A percentile compares a stretch with the other conserved stretches of the same genome.
phyloP scores from a whole-genome alignment of 2,113 vertebrate species.

The Dromas ardeola region DNA sequence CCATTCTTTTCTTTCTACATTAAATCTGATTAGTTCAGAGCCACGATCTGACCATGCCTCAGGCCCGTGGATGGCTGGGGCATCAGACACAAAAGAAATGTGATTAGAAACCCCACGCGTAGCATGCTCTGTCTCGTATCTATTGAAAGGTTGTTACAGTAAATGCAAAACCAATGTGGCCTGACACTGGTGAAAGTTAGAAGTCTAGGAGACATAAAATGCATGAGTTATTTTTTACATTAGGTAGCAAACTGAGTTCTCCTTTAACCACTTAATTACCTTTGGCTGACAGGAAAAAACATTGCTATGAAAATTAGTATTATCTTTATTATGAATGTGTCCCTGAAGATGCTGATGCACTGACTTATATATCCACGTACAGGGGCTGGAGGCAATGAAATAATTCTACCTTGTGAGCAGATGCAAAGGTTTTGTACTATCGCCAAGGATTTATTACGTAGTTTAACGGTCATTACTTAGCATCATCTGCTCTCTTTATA shows the following conservation, averaged over 20 bases:
- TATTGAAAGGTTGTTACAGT: neutral
- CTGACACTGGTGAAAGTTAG: constrained; percentile 34
- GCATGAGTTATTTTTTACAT: constrained; percentile 58
- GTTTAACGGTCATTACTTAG: constrained; percentile 38
- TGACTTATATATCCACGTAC: neutral
- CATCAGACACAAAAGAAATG: neutral
- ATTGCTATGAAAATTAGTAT: constrained; percentile 41
- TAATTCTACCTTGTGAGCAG: constrained; percentile 38
- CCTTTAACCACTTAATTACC: constrained; percentile 65
- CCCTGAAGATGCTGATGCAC: constrained; percentile 37
- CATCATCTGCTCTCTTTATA: constrained; percentile 40
- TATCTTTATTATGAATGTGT: constrained; percentile 54
- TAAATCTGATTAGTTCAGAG: neutral
- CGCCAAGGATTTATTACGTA: constrained; percentile 33
- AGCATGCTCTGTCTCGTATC: neutral
- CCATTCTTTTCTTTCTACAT: neutral
- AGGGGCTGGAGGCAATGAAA: constrained; percentile 19
- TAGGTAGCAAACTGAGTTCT: constrained; percentile 48
- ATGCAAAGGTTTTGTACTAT: constrained; percentile 24
- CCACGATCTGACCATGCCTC: neutral
- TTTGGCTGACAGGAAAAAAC: constrained; percentile 52
- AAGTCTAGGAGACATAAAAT: constrained; percentile 53
- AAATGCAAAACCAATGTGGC: constrained; percentile 64
- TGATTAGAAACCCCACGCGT: neutral
- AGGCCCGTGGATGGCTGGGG: neutral